Percentiles rank a stretch among this genome's conserved stretches.
Conservation (phyloP, 2,888 invertebrate species). For the Brachyptera risi region DNA sequence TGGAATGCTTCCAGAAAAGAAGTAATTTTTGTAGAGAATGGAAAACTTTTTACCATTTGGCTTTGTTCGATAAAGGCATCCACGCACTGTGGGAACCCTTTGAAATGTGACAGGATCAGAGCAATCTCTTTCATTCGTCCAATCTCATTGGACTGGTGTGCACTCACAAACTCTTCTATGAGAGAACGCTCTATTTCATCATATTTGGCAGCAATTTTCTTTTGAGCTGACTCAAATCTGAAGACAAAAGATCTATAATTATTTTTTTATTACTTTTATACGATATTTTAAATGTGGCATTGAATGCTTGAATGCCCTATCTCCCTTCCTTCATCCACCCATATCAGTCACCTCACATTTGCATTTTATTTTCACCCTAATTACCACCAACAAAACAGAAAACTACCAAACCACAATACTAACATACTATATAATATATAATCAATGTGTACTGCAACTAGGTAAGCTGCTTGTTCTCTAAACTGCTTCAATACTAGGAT, state of each 20-base stretch:
- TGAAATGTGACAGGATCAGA: conserved; percentile 87
- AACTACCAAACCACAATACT: no score
- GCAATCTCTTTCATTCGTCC: conserved; percentile 92
- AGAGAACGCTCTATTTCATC: conserved; percentile 84
- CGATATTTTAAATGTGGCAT: no score
- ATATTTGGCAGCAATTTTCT: conserved; percentile 83
- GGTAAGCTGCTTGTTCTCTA: no score
- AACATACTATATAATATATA: no score
- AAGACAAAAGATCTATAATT: conserved; percentile 25
- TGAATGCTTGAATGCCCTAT: no score
- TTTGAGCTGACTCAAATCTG: conserved; percentile 74
- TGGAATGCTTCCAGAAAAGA: background rate
- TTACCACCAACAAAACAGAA: no score
- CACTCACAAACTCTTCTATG: conserved; percentile 91
- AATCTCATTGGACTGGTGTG: conserved; percentile 80
- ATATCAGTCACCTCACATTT: no score
- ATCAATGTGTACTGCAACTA: no score
- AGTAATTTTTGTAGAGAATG: background rate
- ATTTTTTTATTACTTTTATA: background rate
- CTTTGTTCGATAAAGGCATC: conserved; percentile 96
- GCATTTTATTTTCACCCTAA: no score
- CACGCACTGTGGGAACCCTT: conserved; percentile 93
- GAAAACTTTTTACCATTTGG: conserved; percentile 65
- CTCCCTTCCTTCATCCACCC: no score
- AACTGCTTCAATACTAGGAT: no score